Evolutionary conservation across 2,797 vertebrate genomes (phyloP), one percentile per base, ranked within the genome.

Genomic region (Enteromius afrohamiltoni): DNA sequence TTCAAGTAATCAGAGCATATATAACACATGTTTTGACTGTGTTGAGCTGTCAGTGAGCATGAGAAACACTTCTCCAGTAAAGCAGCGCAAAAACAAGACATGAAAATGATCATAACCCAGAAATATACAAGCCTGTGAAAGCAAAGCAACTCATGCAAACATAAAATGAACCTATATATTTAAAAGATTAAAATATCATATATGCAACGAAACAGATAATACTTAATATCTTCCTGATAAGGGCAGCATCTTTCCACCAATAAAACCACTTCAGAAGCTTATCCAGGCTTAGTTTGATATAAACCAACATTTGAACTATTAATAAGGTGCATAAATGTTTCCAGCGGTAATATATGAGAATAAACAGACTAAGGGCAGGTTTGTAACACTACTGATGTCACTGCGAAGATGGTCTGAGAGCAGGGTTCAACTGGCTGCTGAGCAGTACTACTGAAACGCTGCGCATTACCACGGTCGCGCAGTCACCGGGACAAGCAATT

Each of bases 91-190:
- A 53, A 60, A 14, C 10, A 58, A 70, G 77, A 62, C 19, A 42
- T 47, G 40, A 81, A 67, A 86, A 80, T 13, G 23, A 86, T 26
- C 40, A 10, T 2, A 40, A 53, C 70, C 40, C 34, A 73, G 1
- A 62, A 62, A 45, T 11, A 62, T 11, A 47, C 62, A 75, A 76
- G 47, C 45, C 55, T 74, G 77, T 80, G 77, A 80, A 75, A 73
- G 23, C 76, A 47, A 34, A 79, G 65, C 45, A 79, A 60, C 53
- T 53, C 53, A 60, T 42, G 23, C 26, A 3, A 62, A 45, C 64
- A 68, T 58, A 77, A 70, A 74, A 76, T 29, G 3, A 49, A 69
- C 4, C 51, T 62, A 34, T 65, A 65, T 4, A 65, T 34, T 65
- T 17, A 64, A 64, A 31, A 31, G 5, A 31, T 29, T 8, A 17